Conservation (phyloP, 2,113 vertebrate genomes). For the Carassius auratus region DNA sequence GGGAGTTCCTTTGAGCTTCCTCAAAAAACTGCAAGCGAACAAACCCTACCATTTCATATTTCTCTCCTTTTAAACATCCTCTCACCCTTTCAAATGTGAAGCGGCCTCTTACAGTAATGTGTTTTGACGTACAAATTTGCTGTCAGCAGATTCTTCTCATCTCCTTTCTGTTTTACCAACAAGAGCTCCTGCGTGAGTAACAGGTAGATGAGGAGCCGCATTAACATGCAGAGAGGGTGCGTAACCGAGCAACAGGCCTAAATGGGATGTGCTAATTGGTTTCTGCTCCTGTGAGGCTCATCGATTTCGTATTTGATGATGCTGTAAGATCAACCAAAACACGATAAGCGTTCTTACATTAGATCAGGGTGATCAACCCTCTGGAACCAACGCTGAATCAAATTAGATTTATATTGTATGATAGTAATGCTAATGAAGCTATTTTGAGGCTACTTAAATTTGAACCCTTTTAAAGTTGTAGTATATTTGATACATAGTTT, state of each 20-base stretch:
- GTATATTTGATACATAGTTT: neutral
- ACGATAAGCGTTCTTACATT: slow-evolving; percentile 23
- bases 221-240: slow-evolving; percentile 28
- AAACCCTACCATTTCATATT: neutral
- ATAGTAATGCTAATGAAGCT: neutral
- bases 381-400: neutral
- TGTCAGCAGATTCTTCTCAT: slow-evolving; percentile 1
- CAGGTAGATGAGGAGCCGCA: slow-evolving; percentile 19
- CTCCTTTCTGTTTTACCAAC: neutral
- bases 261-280: slow-evolving; percentile 30
- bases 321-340: slow-evolving; percentile 59
- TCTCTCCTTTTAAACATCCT: neutral
- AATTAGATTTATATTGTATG: slow-evolving; percentile 1
- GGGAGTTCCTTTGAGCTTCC: slow-evolving; percentile 22
- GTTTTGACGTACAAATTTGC: neutral
- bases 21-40: neutral
- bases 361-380: neutral
- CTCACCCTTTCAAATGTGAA: neutral
- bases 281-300: slow-evolving; percentile 32
- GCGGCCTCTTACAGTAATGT: neutral
- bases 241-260: slow-evolving; percentile 31
- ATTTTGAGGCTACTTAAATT: neutral
- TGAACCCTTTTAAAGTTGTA: neutral
- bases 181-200: slow-evolving; percentile 11
- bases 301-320: slow-evolving; percentile 56